phyloP scores from a whole-genome alignment of 2,888 invertebrate species.

The Arctia plantaginis region DNA sequence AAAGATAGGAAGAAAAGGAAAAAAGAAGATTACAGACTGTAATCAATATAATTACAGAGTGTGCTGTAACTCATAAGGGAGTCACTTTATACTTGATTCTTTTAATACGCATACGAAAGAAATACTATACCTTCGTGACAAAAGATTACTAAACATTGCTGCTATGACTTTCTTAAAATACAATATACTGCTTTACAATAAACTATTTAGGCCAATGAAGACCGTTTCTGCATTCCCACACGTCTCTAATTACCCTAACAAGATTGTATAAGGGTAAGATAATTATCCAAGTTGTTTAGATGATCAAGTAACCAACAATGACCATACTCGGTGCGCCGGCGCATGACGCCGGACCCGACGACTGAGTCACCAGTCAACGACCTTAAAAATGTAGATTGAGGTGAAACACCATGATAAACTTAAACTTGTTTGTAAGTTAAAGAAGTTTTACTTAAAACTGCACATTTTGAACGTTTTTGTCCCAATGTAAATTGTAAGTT shows the following conservation, averaged over 20 bases:
- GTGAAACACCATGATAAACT: constrained; percentile 43
- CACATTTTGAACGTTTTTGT: constrained; percentile 11
- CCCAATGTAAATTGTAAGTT: background rate
- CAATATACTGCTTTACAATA: background rate
- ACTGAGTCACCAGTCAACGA: constrained; percentile 72
- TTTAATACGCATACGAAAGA: background rate
- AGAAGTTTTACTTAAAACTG: constrained; percentile 31
- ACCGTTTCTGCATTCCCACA: constrained; percentile 13
- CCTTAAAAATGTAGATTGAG: constrained; percentile 61
- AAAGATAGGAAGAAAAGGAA: background rate
- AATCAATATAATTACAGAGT: background rate
- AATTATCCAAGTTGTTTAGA: constrained; percentile 40
- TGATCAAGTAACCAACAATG: constrained; percentile 53
- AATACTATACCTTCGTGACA: background rate
- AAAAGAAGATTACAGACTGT: background rate
- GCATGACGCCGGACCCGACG: constrained; percentile 37
- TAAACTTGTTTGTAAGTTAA: constrained; percentile 40
- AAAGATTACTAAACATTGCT: background rate
- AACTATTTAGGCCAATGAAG: constrained; percentile 16
- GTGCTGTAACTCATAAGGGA: background rate
- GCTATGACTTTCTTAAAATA: background rate
- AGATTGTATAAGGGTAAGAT: constrained; percentile 40
- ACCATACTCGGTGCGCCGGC: constrained; percentile 62
- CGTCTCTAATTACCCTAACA: constrained; percentile 31
- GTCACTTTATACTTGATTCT: background rate